Evolutionary conservation across 2,113 vertebrate genomes (phyloP), one percentile per base, ranked within the genome.

Genomic region (Tachuris rubrigastra): DNA sequence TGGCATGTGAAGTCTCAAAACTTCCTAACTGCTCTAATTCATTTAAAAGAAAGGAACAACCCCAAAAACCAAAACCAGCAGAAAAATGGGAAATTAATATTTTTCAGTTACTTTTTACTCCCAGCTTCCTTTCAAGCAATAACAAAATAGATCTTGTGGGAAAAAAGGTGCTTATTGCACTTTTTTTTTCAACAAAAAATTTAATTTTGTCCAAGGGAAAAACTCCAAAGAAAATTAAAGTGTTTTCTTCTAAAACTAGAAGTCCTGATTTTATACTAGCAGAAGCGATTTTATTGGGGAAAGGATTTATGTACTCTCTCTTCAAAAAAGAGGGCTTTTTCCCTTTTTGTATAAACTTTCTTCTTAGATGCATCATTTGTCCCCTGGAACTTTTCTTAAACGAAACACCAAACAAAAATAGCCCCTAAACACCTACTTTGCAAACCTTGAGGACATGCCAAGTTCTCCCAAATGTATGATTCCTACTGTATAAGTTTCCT

Each of bases 261-360:
- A 66, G 12, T 39, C 33, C 5, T 49, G 28, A 22, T 55, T 71
- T 72, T 62, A 10, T 80, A 31, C 4, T 53, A 0, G 0, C 8
- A 69, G 59, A 76, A 49, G 9, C 14, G 10, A 63, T 71, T 84
- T 81, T 72, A 25, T 3, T 33, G 14, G 19, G 41, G 20, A 60
- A 81, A 63, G 14, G 5, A 30, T 50, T 79, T 0, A 1, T 49
- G 6, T 19, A 35, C 11, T 31, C 2, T 13, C 16, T 46, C 28
- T 62, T 74, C 3, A 44, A 41, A 66, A n/a, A 28, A 16, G 8
- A 20, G 25, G 2, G 2, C 2, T 20, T 8, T 31, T 9, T 27
- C 9, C 0, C 2, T 58, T 46, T 60, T 18, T 19, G 7, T 8
- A 4, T 74, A 11, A 52, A 41, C 8, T 59, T 74, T 60, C 8